Conservation (phyloP, 2,113 vertebrate genomes). For the Hippopotamus amphibius region DNA sequence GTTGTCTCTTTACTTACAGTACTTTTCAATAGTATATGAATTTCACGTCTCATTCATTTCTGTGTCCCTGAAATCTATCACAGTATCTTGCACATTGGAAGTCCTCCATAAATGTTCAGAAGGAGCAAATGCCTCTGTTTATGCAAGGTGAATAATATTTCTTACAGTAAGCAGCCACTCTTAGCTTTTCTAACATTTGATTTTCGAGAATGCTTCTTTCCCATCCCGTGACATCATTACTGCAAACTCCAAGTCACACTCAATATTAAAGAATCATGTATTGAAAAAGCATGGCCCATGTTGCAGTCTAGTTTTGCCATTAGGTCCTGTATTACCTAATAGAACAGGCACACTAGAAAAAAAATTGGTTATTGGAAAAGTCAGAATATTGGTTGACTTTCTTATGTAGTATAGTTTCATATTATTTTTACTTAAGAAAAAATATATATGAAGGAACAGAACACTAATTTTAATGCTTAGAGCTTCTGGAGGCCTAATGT, state of each 20-base stretch:
- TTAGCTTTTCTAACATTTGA: not conserved
- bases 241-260: not conserved
- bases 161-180: not conserved
- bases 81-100: not conserved
- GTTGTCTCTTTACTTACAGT: not conserved
- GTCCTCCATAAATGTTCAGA: not conserved
- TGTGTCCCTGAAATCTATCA: not conserved
- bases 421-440: conserved; percentile 11
- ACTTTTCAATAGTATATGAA: not conserved
- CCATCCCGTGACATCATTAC: not conserved
- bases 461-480: not conserved
- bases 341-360: not conserved
- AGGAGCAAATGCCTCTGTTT: not conserved
- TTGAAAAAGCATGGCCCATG: not conserved
- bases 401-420: not conserved
- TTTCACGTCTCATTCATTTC: not conserved
- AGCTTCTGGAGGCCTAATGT: not conserved
- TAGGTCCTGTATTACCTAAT: not conserved
- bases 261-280: not conserved
- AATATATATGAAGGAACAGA: not conserved
- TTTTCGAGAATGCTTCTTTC: not conserved
- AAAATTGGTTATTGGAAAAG: not conserved
- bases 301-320: not conserved
- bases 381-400: not conserved
- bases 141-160: not conserved